Percentiles rank a stretch among this genome's conserved stretches.
phyloP scores from a whole-genome alignment of 2,888 invertebrate genomes.

The Balanococcus diminutus region DNA sequence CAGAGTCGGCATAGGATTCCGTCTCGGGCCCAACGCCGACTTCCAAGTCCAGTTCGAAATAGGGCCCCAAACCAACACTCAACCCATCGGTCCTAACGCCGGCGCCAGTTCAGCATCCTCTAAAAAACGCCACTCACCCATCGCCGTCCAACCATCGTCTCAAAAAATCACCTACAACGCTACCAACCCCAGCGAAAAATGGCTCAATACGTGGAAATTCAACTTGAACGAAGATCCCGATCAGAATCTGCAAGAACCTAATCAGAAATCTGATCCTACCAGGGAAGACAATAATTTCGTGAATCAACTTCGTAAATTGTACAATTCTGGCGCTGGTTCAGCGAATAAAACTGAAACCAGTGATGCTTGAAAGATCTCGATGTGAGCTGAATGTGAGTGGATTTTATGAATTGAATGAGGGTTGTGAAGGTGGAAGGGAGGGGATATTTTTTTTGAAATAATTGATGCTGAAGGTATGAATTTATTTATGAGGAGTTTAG shows the following conservation, averaged over 20 bases:
- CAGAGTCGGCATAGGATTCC: constrained; percentile 77
- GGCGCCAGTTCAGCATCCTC: constrained; percentile 20
- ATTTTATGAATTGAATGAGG: no score
- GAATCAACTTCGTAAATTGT: constrained; percentile 42
- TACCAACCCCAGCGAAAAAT: constrained; percentile 48
- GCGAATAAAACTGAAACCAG: neutral
- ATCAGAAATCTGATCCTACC: constrained; percentile 41
- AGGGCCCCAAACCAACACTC: constrained; percentile 79
- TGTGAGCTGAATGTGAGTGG: neutral
- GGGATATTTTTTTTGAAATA: neutral
- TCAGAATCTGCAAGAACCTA: neutral
- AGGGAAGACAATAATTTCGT: constrained; percentile 43
- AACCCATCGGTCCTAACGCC: constrained; percentile 63
- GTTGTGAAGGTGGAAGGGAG: neutral
- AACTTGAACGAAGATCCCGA: constrained; percentile 53
- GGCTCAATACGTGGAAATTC: constrained; percentile 56
- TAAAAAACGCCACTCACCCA: constrained; percentile 57
- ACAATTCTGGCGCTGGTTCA: neutral
- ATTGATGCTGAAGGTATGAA: neutral
- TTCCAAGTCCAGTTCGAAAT: constrained; percentile 77
- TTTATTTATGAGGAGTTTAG: neutral
- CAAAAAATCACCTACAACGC: constrained; percentile 43
- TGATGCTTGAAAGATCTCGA: neutral
- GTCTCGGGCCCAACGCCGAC: constrained; percentile 81
- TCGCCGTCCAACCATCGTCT: neutral